phyloP scores from a whole-genome alignment of 1,140 invertebrate species.

The Paraescarpia echinospica region DNA sequence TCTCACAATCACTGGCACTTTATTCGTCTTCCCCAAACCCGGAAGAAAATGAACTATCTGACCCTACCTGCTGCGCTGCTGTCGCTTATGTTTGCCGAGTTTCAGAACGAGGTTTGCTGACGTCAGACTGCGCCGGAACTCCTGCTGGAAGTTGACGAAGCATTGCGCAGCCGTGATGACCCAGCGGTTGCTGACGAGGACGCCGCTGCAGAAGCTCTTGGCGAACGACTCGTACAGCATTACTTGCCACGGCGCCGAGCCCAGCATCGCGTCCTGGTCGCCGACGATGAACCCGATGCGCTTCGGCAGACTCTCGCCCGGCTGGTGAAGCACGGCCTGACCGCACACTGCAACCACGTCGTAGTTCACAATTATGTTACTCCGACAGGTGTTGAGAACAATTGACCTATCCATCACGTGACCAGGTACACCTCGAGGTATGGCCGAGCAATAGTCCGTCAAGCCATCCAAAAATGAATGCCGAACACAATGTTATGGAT shows the following conservation, averaged over 20 bases:
- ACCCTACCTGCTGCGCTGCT: neutral
- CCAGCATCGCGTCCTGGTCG: slow-evolving; percentile 10
- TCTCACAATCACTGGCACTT: no score
- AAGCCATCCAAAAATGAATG: no score
- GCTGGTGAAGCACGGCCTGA: neutral
- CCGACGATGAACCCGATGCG: slow-evolving; percentile 13
- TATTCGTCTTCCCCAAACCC: no score
- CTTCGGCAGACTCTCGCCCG: neutral
- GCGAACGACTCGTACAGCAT: neutral
- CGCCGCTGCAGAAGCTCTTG: neutral
- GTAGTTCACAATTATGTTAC: neutral
- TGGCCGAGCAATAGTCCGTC: no score
- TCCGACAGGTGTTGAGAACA: no score
- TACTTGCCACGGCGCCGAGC: slow-evolving; percentile 19
- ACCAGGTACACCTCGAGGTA: no score
- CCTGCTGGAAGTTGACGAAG: neutral
- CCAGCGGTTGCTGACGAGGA: neutral
- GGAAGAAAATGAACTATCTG: no score
- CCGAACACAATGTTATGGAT: no score
- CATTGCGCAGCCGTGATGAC: neutral
- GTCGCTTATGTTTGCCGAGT: neutral
- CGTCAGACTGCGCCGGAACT: neutral
- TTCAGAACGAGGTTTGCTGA: neutral
- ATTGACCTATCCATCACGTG: no score
- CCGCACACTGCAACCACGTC: neutral